Evolutionary conservation across 2,888 invertebrate genomes (phyloP), one percentile per base, ranked within the genome.

Genomic region (Cheilosia grossa): DNA sequence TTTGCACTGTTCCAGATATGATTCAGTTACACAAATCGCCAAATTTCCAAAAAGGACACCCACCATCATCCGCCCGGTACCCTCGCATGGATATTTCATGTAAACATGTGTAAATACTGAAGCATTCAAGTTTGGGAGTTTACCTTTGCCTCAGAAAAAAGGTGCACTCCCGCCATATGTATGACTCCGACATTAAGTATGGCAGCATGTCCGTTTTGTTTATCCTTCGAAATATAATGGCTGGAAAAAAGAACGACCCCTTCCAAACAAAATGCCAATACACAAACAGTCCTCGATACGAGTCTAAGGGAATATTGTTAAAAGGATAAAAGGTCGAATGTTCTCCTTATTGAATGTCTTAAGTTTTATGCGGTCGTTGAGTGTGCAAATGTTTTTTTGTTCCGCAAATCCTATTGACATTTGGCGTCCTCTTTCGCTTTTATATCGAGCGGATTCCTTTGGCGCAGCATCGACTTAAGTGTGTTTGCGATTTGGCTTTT

Each of bases 401-500:
- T 86, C 78, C 75, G 59, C 33, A 27, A 49, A 51, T 73, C 77
- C 67, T 86, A 82, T 81, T 86, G 86, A 86, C 82, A 73, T 86
- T 86, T 56, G 72, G 59, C 51, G 56, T 81, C 49, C 58, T 75
- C 13, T 37, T 37, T 13, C 13, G 1, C 30, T 37, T 74, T 69
- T 47, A 53, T 56, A 40, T 53, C 47, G 15, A 10, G 2, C 19
- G 72, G 21, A 66, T 69, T 81, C 63, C 69, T 75, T 81, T 78
- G 70, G 78, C 78, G 80, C 80, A 66, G 83, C 54, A 80, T 44
- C 75, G 91, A 89, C 90, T 91, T 90, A 89, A 91, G 91, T 90
- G 89, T 91, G 91, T 91, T 91, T 91, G 91, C 90, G 91, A 90
- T 91, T 90, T 89, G 91, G 91, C 92, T 91, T 90, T 91, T 91